Percentiles rank a stretch among this genome's conserved stretches.
Evolutionary conservation across 2,888 invertebrate species (phyloP).

Genomic region (Nemoura dubitans): DNA sequence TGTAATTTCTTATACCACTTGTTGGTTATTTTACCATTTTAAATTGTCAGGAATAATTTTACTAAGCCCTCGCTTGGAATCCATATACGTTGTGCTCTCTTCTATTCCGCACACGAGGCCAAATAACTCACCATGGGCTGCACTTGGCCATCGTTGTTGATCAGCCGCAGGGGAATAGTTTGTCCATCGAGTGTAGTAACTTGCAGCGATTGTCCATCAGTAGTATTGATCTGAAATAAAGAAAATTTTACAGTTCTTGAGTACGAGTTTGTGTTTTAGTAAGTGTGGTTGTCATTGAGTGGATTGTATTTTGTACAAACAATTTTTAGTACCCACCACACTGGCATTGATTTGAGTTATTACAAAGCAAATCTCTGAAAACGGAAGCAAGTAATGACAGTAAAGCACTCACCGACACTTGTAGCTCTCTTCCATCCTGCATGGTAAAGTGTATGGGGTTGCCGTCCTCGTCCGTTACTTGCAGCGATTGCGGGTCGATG

Average conservation of each 20-base stretch:
- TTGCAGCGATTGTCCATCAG: constrained; percentile 57
- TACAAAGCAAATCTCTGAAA: too few relatives aligned
- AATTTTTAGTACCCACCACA: too few relatives aligned
- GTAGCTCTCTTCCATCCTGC: constrained; percentile 73
- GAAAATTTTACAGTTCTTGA: neutral
- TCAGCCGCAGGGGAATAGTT: constrained; percentile 62
- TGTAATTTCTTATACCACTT: too few relatives aligned
- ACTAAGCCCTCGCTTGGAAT: too few relatives aligned
- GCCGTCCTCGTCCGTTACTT: constrained; percentile 75
- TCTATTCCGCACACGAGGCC: neutral
- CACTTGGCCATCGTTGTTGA: constrained; percentile 64
- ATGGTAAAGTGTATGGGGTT: constrained; percentile 75
- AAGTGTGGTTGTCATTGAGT: too few relatives aligned
- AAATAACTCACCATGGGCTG: neutral
- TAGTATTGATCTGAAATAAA: constrained; percentile 51
- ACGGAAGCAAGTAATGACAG: too few relatives aligned
- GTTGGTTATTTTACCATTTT: too few relatives aligned
- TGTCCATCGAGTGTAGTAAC: constrained; percentile 65
- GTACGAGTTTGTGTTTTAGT: too few relatives aligned
- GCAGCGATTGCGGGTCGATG: constrained; percentile 52
- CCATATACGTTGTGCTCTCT: too few relatives aligned
- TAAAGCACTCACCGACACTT: constrained; percentile 59
- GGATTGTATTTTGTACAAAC: too few relatives aligned
- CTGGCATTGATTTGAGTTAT: too few relatives aligned
- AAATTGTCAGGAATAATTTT: too few relatives aligned